Percentiles rank a stretch among this genome's conserved stretches.
These are phyloP conservation scores for Aselliscus stoliczkanus DNA, from an alignment of 2,797 vertebrate genomes.

Conservation along the genomic window DNA sequence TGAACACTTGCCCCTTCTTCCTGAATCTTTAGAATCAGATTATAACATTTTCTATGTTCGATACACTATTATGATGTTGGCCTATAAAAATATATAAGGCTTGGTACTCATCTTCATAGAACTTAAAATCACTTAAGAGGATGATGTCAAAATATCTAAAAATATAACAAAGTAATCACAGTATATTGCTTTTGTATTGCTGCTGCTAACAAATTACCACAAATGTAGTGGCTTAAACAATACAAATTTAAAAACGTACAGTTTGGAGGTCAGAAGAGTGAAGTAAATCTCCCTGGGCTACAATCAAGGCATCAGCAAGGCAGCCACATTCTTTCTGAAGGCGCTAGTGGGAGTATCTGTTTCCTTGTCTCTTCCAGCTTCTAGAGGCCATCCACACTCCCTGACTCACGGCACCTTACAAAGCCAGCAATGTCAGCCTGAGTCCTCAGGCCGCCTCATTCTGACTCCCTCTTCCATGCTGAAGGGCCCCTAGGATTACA, in stretches of 20 bases:
- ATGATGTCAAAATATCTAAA: not conserved
- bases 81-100: not conserved
- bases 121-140: not conserved
- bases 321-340: not conserved
- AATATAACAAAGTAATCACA: not conserved
- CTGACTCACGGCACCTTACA: not conserved
- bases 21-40: not conserved
- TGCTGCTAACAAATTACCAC: not conserved
- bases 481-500: not conserved
- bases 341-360: not conserved
- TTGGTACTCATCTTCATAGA: not conserved
- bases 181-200: not conserved
- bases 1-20: not conserved
- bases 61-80: not conserved
- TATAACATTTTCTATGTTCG: not conserved
- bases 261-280: not conserved
- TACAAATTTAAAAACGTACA: not conserved
- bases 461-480: not conserved
- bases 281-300: not conserved
- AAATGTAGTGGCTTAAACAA: not conserved
- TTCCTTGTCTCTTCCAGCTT: not conserved
- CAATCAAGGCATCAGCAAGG: not conserved
- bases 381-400: not conserved
- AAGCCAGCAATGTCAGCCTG: not conserved
- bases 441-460: not conserved